These are phyloP conservation scores for Tachina grossa DNA, from an alignment of 2,888 invertebrate genomes.

Conservation along the genomic window DNA sequence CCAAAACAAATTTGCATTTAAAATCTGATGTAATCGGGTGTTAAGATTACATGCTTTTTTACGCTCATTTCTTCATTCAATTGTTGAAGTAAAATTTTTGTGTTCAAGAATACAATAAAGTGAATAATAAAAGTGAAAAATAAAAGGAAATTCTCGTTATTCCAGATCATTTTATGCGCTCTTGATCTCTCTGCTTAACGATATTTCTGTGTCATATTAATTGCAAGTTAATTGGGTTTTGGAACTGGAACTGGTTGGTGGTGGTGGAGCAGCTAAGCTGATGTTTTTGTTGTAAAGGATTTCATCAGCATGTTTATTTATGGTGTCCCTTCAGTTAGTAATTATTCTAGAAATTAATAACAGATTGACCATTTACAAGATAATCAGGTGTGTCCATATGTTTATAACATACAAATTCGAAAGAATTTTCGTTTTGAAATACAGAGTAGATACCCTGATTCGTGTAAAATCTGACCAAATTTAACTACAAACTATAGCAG, in stretches of 20 bases:
- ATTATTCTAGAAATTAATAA: constrained; percentile 17
- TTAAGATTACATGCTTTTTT: constrained; percentile 63
- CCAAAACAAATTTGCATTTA: constrained; percentile 24
- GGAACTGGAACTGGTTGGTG: neutral
- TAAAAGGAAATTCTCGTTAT: constrained; percentile 22
- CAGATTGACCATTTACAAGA: neutral
- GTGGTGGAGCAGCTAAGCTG: constrained; percentile 24
- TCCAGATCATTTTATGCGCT: constrained; percentile 15
- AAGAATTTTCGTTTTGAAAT: no score
- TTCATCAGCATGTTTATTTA: constrained; percentile 47
- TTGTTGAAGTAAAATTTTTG: constrained; percentile 15
- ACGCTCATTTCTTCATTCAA: constrained; percentile 39
- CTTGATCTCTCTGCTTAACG: neutral
- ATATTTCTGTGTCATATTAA: neutral
- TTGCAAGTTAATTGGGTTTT: constrained; percentile 27
- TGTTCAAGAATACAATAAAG: constrained; percentile 24
- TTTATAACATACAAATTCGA: no score
- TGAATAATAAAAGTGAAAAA: constrained; percentile 2
- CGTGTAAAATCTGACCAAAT: no score
- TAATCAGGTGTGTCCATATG: neutral
- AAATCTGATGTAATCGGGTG: constrained; percentile 71
- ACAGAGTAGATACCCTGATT: no score
- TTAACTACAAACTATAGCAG: no score
- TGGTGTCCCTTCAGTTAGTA: neutral
- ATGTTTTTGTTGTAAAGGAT: constrained; percentile 25